phyloP scores from a whole-genome alignment of 92 coral and sea anemone genomes.

The Epizoanthus stellaris region DNA sequence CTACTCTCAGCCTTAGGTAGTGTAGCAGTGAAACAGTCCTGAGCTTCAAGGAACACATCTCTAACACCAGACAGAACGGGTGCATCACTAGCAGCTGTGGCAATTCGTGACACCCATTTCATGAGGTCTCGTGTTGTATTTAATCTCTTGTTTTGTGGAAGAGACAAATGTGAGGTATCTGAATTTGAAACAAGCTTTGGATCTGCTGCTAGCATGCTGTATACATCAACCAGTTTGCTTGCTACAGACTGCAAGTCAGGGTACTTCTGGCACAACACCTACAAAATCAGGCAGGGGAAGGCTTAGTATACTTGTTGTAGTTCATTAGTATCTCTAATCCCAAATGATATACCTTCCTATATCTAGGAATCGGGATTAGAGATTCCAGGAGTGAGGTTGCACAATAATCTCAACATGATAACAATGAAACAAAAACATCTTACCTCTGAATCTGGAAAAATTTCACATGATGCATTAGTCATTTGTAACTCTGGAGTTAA shows the following conservation, averaged over 20 bases:
- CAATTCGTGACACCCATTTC: constrained; percentile 90
- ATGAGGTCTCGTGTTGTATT: constrained; percentile 90
- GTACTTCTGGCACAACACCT: constrained; percentile 73
- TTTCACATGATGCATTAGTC: no score
- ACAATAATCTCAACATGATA: no score
- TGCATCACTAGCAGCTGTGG: constrained; percentile 62
- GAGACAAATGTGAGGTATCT: constrained; percentile 62
- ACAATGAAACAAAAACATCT: no score
- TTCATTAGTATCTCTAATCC: neutral
- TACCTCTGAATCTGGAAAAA: no score
- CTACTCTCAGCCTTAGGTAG: constrained; percentile 74
- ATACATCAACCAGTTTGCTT: constrained; percentile 84
- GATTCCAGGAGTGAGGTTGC: no score
- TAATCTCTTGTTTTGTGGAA: constrained; percentile 79
- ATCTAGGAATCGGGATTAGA: no score
- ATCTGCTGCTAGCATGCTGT: constrained; percentile 84
- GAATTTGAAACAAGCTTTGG: constrained; percentile 55
- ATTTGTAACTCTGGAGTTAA: no score
- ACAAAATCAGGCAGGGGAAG: neutral
- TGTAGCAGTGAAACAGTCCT: constrained; percentile 92
- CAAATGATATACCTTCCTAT: no score
- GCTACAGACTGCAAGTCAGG: constrained; percentile 81
- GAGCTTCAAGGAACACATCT: constrained; percentile 94
- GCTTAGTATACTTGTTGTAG: neutral
- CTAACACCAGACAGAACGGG: constrained; percentile 68